These are phyloP conservation scores for Prosapia bicincta DNA, from an alignment of 2,888 invertebrate genomes.

Conservation along the genomic window DNA sequence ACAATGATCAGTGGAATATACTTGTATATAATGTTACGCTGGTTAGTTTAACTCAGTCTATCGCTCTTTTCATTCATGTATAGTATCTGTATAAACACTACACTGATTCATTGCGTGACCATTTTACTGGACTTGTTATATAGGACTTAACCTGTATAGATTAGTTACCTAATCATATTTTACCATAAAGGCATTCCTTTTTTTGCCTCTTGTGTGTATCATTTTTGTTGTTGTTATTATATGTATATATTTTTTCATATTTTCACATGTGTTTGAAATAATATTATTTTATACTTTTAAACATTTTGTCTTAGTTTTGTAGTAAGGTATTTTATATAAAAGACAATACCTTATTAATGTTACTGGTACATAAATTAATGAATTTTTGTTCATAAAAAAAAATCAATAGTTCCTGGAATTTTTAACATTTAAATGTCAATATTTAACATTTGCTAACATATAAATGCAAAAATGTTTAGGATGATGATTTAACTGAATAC, in stretches of 20 bases:
- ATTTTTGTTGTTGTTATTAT: too few species aligned
- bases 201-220: neutral
- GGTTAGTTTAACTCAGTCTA: neutral
- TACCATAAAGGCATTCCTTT: neutral
- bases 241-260: too few species aligned
- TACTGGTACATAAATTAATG: neutral
- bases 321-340: neutral
- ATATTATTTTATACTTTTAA: too few species aligned
- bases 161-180: neutral
- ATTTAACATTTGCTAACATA: too few species aligned
- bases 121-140: neutral
- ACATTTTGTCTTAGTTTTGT: too few species aligned
- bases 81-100: neutral
- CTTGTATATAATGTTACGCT: neutral
- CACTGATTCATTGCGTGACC: neutral
- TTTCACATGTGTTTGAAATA: too few species aligned
- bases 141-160: neutral
- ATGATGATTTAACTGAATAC: too few species aligned
- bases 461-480: too few species aligned
- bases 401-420: too few species aligned
- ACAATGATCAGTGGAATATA: neutral
- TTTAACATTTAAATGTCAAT: too few species aligned
- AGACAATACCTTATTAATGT: neutral
- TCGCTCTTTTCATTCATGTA: neutral
- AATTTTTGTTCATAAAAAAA: too few species aligned